Evolutionary conservation across 2,797 vertebrate species (phyloP).

Genomic region (Anguilla obscura): DNA sequence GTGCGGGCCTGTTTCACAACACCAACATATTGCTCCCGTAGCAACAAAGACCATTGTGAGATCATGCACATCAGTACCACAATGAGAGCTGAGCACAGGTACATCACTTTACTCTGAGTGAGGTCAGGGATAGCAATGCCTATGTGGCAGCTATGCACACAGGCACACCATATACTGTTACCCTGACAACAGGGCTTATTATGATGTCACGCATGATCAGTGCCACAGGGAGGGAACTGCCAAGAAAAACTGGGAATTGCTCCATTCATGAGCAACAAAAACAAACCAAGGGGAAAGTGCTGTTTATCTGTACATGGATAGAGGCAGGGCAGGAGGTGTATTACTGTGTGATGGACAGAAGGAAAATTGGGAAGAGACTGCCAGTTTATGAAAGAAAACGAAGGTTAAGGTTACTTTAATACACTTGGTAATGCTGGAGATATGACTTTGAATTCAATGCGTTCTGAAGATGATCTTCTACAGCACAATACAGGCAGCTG

Average conservation of each 20-base stretch:
- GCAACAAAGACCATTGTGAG: not conserved
- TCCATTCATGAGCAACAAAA: not conserved
- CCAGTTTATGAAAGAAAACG: not conserved
- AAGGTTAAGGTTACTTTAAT: not conserved
- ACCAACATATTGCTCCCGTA: not conserved
- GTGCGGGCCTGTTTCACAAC: not conserved
- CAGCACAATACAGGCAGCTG: not conserved
- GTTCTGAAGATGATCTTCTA: not conserved
- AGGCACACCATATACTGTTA: not conserved
- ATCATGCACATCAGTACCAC: not conserved
- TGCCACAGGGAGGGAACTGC: not conserved
- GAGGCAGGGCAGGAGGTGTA: not conserved
- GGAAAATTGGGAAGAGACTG: not conserved
- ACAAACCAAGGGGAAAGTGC: conserved; percentile 6
- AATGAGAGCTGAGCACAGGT: not conserved
- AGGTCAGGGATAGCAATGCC: not conserved
- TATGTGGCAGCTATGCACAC: not conserved
- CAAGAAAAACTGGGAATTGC: not conserved
- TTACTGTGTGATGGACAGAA: not conserved
- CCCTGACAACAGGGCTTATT: not conserved
- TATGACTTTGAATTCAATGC: not conserved
- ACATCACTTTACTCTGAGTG: not conserved
- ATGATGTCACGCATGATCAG: not conserved
- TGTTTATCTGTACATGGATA: not conserved
- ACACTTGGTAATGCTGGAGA: not conserved